Evolutionary conservation across 2,113 vertebrate genomes (phyloP).

Genomic region (Cebidichthys violaceus): DNA sequence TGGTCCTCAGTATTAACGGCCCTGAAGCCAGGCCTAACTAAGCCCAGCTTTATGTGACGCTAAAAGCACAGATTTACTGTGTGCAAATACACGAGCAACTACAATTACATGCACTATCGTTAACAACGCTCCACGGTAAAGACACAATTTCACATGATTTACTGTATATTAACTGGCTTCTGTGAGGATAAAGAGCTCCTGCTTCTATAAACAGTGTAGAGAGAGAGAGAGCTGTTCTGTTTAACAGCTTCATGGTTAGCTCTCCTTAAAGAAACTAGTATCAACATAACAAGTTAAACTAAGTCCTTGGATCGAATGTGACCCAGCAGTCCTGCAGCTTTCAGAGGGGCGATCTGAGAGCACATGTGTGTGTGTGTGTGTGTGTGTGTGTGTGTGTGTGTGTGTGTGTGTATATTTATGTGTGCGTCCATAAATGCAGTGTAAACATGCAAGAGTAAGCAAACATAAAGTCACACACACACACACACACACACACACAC

Average conservation of each 20-base stretch:
- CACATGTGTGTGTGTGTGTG: neutral
- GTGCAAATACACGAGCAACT: constrained; percentile 2
- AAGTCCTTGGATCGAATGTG: neutral
- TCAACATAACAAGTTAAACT: neutral
- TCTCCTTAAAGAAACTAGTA: neutral
- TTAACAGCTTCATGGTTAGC: too few relatives aligned
- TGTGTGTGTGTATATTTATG: neutral
- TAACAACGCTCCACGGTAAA: constrained; percentile 2
- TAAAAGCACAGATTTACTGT: constrained; percentile 31
- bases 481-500: neutral
- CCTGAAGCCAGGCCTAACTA: constrained; percentile 22
- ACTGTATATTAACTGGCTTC: neutral
- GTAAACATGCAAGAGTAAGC: neutral
- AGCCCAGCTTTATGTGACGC: constrained; percentile 27
- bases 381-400: neutral
- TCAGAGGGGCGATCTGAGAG: neutral
- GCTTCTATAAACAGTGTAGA: neutral
- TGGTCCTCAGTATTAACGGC: constrained; percentile 43
- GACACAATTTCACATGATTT: neutral
- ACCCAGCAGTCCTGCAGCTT: neutral
- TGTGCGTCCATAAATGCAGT: neutral
- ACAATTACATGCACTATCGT: neutral
- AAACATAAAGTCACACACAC: neutral
- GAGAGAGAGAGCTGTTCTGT: too few relatives aligned
- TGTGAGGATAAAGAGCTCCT: neutral